phyloP scores from a whole-genome alignment of 1,140 invertebrate genomes.

The Heliconius himera region DNA sequence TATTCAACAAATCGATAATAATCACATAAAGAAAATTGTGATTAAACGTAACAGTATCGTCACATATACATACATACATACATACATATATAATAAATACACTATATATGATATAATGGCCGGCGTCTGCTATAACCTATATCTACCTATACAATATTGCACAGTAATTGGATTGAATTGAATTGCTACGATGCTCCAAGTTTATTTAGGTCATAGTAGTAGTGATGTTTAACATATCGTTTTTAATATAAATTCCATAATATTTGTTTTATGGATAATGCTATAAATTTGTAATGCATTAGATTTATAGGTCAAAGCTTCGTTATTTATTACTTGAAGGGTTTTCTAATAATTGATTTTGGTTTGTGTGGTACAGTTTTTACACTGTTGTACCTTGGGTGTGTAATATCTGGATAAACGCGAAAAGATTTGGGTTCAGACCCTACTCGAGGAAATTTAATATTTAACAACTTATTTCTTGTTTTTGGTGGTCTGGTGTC shows the following conservation, averaged over 20 bases:
- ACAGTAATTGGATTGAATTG: conserved; percentile 71
- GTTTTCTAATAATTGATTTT: neutral
- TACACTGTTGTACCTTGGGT: no score
- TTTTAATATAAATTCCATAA: conserved; percentile 45
- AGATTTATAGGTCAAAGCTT: neutral
- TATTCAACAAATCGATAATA: neutral
- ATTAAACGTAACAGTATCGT: neutral
- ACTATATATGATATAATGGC: conserved; percentile 19
- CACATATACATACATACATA: neutral
- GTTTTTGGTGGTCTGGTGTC: no score
- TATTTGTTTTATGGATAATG: conserved; percentile 12
- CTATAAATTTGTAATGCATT: conserved; percentile 15
- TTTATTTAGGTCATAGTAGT: conserved; percentile 51
- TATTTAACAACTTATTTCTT: no score
- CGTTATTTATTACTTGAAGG: neutral
- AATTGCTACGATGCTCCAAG: conserved; percentile 43
- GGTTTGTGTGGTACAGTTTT: neutral
- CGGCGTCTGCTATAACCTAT: conserved; percentile 22
- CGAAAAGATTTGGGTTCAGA: no score
- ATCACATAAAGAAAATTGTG: neutral
- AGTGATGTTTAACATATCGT: conserved; percentile 47
- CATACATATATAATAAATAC: conserved; percentile 13
- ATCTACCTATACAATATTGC: conserved; percentile 44
- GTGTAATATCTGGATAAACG: no score
- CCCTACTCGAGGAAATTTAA: no score